Conservation (phyloP, 1,140 invertebrate species). For the Callitettix versicolor region DNA sequence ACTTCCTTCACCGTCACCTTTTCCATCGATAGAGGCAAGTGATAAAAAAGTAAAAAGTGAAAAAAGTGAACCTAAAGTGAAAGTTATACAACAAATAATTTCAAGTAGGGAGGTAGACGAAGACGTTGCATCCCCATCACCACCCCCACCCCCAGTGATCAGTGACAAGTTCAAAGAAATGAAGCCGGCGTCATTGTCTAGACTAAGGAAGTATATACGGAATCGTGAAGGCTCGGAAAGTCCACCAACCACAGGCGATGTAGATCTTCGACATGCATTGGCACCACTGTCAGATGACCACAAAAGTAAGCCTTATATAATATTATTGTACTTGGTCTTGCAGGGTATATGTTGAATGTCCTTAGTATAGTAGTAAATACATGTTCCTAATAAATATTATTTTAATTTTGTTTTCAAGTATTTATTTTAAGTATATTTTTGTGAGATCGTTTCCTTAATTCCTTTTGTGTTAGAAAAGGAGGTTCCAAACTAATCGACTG, state of each 20-base stretch:
- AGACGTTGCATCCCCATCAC: constrained; percentile 30
- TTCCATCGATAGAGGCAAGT: no score
- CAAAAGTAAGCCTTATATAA: constrained; percentile 25
- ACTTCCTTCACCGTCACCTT: no score
- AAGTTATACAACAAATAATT: no score
- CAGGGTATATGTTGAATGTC: no score
- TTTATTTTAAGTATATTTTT: not conserved
- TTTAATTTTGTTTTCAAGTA: not conserved
- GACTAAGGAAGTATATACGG: constrained; percentile 5
- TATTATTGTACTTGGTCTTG: not conserved
- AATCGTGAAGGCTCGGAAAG: constrained; percentile 3
- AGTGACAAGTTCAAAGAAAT: constrained; percentile 46
- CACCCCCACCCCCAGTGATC: constrained; percentile 16
- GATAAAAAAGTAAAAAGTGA: no score
- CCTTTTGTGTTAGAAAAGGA: no score
- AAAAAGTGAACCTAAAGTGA: no score
- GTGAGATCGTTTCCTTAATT: no score
- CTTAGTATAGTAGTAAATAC: no score
- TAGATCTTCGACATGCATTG: constrained; percentile 1
- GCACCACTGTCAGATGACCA: constrained; percentile 19
- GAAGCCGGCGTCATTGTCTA: constrained; percentile 32
- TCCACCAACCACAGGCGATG: not conserved
- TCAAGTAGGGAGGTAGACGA: constrained; percentile 4
- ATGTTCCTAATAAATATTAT: no score
- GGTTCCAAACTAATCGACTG: no score